phyloP scores from a whole-genome alignment of 1,140 invertebrate genomes.

The Harlomillsia oculata region DNA sequence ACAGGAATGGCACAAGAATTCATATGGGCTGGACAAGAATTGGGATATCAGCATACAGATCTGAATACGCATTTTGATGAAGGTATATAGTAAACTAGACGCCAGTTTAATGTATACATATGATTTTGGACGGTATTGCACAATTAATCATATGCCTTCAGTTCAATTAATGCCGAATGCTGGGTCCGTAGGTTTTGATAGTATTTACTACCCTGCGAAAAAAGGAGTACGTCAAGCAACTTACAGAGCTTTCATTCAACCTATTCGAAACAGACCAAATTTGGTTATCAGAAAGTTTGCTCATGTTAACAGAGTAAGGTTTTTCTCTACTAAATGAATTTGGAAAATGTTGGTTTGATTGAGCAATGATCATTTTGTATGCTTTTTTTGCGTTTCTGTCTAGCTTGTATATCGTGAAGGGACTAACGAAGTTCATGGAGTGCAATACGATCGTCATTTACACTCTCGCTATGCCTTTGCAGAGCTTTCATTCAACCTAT shows the following conservation, averaged over 20 bases:
- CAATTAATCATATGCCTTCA: too few relatives aligned
- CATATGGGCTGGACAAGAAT: conserved; percentile 70
- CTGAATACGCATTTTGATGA: conserved; percentile 56
- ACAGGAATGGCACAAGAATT: conserved; percentile 4
- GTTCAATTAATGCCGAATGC: not conserved
- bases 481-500: not conserved
- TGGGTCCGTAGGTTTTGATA: conserved; percentile 15
- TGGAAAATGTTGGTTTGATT: too few relatives aligned
- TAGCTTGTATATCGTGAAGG: conserved; percentile 9
- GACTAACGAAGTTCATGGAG: conserved; percentile 34
- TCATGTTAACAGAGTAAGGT: conserved; percentile 27
- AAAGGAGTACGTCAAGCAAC: conserved; percentile 15
- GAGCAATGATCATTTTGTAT: too few relatives aligned
- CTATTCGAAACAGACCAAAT: conserved; percentile 2
- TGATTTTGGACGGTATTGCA: too few relatives aligned
- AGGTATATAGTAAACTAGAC: not conserved
- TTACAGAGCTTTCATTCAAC: conserved; percentile 22
- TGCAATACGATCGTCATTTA: conserved; percentile 38
- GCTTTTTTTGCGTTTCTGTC: not conserved
- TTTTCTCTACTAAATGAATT: too few relatives aligned
- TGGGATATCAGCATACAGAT: conserved; percentile 76
- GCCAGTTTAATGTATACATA: not conserved
- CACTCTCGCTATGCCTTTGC: conserved; percentile 34
- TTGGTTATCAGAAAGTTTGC: conserved; percentile 18
- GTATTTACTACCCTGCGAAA: conserved; percentile 16